Base-by-base conservation (phyloP, 2,888 invertebrate species). In the Automeris io region DNA sequence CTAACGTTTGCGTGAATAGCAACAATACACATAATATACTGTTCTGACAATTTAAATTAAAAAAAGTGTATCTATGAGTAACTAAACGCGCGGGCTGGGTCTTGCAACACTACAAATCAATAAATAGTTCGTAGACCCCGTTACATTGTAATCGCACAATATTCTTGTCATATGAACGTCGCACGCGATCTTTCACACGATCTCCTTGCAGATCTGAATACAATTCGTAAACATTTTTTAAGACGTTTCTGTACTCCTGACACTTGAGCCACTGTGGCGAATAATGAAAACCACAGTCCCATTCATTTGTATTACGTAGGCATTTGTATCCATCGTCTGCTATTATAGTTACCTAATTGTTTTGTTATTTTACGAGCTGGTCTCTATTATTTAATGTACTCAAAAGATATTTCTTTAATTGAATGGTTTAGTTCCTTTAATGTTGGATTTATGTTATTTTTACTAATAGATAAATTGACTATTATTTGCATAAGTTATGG, bases 311-410 rank as follows among this genome's bases (percentile, higher is more conserved):
- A 38, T 39, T 75, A 72, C 58, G 64, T 72, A 70, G 79, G 80
- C 79, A 81, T 81, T 81, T 63, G 62, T 64, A 71, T 67, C 39
- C 47, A 45, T 45, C 46, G n/a, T 33, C 11, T 57, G 55, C 49
- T 57, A 54, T 62, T 58, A 41, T 60, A 60, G 54, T 52, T 57
- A 58, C 67, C 62, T 58, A 55, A 62, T 61, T 61, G 57, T 69
- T n/a, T n/a, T n/a, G n/a, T n/a, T n/a, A n/a, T 59, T 65, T 70
- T 70, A 71, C 54, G 85, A 85, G 85, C 85, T 83, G 85, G 85
- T 80, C 85, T 85, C 85, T 76, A 61, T 61, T 70, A 54, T 70
- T 70, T 71, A 70, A 67, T 76, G 80, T 83, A 81, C 83, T 82
- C 81, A 77, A 74, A 79, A 69, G 69, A 74, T 79, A 76, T 77